phyloP scores from a whole-genome alignment of 2,797 vertebrate genomes.

The Sternarchorhynchus goeldii region DNA sequence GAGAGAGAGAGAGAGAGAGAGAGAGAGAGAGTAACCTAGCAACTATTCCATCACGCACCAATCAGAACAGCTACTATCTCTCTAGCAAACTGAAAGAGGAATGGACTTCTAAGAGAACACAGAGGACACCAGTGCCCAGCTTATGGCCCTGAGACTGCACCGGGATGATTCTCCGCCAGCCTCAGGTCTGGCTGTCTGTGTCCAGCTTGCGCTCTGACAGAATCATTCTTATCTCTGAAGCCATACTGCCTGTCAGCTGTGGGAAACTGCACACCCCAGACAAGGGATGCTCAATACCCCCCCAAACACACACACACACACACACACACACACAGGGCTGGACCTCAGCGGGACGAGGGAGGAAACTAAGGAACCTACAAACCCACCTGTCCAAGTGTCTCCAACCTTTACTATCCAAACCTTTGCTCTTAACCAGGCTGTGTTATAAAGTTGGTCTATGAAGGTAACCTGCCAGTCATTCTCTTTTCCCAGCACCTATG shows the following conservation, averaged over 20 bases:
- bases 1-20: slow-evolving; percentile 47
- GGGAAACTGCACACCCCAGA: slow-evolving; percentile 39
- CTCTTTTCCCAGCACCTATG: background rate
- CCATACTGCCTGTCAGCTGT: slow-evolving; percentile 50
- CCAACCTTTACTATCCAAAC: background rate
- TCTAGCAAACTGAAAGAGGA: slow-evolving; percentile 17
- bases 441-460: background rate
- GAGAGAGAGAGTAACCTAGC: slow-evolving; percentile 20
- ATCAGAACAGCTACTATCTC: slow-evolving; percentile 25
- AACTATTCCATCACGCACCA: slow-evolving; percentile 50
- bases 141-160: background rate
- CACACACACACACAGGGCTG: background rate
- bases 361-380: slow-evolving; percentile 6
- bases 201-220: slow-evolving; percentile 57
- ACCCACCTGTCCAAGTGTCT: background rate
- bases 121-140: background rate
- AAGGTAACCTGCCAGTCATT: background rate
- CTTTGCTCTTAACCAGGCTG: background rate
- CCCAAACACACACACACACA: no score
- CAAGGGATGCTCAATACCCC: slow-evolving; percentile 32
- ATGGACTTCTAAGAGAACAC: slow-evolving; percentile 4
- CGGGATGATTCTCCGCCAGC: slow-evolving; percentile 1
- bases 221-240: slow-evolving; percentile 63
- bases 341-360: background rate
- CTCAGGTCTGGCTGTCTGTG: background rate